A percentile compares a stretch with the other conserved stretches of the same genome.
Conservation (phyloP, 2,113 vertebrate species). For the Trematomus loennbergii region DNA sequence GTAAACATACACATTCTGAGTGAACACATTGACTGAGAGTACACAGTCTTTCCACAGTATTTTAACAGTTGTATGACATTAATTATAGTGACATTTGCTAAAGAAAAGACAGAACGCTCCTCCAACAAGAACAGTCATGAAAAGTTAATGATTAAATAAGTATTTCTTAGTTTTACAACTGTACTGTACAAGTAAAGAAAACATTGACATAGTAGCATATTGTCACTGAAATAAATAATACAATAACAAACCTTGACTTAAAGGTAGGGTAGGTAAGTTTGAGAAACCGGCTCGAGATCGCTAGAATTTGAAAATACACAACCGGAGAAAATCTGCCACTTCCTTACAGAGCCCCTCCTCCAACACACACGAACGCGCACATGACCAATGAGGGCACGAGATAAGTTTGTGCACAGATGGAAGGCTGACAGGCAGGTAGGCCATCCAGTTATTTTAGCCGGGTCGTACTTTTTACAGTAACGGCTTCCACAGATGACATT, state of each 20-base stretch:
- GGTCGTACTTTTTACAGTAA: no score
- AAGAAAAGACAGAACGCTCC: conserved; percentile 39
- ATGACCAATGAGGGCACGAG: no score
- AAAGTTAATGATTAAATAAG: neutral
- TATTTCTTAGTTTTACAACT: conserved; percentile 1
- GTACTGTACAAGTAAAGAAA: neutral
- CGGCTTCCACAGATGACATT: no score
- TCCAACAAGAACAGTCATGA: conserved; percentile 45
- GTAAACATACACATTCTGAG: conserved; percentile 8
- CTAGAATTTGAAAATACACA: no score
- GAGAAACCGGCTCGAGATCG: no score
- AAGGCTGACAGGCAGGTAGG: no score
- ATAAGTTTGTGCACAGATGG: no score
- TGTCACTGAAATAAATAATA: conserved; percentile 35
- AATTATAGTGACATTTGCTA: conserved; percentile 29
- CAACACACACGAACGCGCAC: no score
- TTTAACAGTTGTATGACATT: conserved; percentile 5
- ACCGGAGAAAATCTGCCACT: no score
- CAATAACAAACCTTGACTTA: neutral
- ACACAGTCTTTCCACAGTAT: conserved; percentile 23
- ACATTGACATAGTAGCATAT: neutral
- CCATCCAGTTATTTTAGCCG: no score
- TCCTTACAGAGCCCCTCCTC: no score
- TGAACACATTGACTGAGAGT: conserved; percentile 16
- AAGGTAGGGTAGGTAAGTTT: no score